phyloP scores from a whole-genome alignment of 2,888 invertebrate species.

The Xestia rhomboidea region DNA sequence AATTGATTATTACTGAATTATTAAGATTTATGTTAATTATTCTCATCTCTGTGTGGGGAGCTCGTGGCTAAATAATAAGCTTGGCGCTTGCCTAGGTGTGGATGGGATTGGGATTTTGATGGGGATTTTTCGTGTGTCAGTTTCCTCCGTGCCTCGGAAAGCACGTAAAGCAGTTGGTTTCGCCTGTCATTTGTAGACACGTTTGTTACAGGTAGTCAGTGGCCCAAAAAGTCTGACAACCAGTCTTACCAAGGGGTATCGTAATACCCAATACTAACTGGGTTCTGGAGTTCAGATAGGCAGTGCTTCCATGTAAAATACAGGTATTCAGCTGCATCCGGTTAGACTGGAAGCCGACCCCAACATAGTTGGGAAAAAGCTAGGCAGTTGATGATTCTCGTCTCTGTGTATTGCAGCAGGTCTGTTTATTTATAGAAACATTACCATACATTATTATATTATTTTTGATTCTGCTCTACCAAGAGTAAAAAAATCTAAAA shows the following conservation, averaged over 20 bases:
- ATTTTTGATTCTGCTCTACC: background rate
- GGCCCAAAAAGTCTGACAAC: background rate
- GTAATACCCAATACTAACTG: background rate
- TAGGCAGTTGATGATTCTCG: background rate
- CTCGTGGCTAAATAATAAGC: no score
- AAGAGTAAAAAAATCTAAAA: background rate
- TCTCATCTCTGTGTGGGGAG: no score
- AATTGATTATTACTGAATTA: slow-evolving; percentile 12
- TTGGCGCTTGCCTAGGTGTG: no score
- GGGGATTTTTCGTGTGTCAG: no score
- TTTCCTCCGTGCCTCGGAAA: no score
- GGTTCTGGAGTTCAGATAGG: background rate
- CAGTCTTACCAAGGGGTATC: background rate
- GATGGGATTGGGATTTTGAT: no score
- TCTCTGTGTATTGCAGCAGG: background rate
- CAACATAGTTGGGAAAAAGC: background rate
- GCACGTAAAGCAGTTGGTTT: background rate
- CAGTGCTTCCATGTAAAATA: background rate
- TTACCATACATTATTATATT: background rate
- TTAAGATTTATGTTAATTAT: slow-evolving; percentile 14
- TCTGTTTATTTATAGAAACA: background rate
- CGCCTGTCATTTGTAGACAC: background rate
- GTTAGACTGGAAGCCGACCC: background rate
- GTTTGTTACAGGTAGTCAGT: background rate
- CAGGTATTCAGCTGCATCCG: background rate